Conservation (phyloP, 2,113 vertebrate genomes). For the Osmerus eperlanus region DNA sequence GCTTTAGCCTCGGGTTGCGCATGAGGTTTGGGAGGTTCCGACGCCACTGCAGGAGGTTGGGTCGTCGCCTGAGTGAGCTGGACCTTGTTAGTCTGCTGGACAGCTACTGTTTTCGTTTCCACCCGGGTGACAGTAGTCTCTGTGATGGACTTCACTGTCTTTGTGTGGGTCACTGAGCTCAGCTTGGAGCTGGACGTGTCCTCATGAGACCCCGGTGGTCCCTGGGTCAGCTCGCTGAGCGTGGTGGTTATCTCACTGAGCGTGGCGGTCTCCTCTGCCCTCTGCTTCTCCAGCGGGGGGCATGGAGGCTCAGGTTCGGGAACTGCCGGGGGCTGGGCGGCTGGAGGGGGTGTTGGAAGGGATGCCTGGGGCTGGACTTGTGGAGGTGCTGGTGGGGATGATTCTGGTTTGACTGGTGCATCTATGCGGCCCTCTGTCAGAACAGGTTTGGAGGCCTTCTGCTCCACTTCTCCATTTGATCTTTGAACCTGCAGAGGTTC, state of each 20-base stretch:
- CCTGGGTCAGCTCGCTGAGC: slow-evolving; percentile 24
- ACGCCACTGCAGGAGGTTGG: slow-evolving; percentile 7
- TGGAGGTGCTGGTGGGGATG: too few species aligned
- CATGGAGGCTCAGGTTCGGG: slow-evolving; percentile 29
- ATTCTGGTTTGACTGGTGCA: too few species aligned
- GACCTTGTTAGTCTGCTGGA: slow-evolving; percentile 37
- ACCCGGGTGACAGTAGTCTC: slow-evolving; percentile 28
- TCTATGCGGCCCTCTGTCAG: too few species aligned
- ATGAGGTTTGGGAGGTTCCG: slow-evolving; percentile 30
- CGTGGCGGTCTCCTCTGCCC: not conserved
- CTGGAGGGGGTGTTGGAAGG: not conserved
- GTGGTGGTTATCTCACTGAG: slow-evolving; percentile 6
- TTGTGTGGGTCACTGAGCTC: slow-evolving; percentile 13
- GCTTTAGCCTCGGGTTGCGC: slow-evolving; percentile 35
- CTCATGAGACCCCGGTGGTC: slow-evolving; percentile 17
- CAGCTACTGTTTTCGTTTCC: slow-evolving; percentile 51
- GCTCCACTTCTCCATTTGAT: slow-evolving; percentile 3
- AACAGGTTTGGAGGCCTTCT: slow-evolving; percentile 18
- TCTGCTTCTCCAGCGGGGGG: slow-evolving; percentile 27
- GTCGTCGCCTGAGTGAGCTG: slow-evolving; percentile 17
- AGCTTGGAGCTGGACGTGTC: not conserved
- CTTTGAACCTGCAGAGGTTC: slow-evolving; percentile 14
- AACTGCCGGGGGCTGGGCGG: slow-evolving; percentile 7
- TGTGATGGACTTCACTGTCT: slow-evolving; percentile 30
- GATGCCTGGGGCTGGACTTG: too few species aligned